Percentiles rank a stretch among this genome's conserved stretches.
phyloP scores from a whole-genome alignment of 2,113 vertebrate genomes.

The Notiomystis cincta region DNA sequence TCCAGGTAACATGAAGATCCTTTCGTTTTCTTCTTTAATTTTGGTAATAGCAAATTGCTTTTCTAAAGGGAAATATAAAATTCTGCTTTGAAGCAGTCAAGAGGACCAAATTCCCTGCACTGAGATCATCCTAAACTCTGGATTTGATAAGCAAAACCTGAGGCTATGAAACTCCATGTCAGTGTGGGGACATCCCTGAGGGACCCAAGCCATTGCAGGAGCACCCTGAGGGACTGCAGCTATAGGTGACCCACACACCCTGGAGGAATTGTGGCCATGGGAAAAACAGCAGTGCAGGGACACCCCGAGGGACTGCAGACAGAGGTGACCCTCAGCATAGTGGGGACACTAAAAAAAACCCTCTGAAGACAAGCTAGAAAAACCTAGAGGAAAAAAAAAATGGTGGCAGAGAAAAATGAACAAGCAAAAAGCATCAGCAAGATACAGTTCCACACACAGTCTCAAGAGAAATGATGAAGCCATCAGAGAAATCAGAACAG shows the following conservation, averaged over 20 bases:
- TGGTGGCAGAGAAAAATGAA: background rate
- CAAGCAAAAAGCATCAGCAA: background rate
- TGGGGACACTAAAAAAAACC: background rate
- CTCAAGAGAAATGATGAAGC: background rate
- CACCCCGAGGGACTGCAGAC: background rate
- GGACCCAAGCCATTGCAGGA: no score
- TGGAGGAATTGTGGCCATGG: background rate
- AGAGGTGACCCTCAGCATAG: background rate
- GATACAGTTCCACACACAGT: background rate
- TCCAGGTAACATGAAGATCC: background rate
- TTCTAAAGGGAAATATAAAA: background rate
- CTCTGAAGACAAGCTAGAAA: background rate
- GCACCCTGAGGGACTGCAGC: background rate
- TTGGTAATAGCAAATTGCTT: background rate
- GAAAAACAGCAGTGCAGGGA: background rate
- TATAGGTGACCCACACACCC: background rate
- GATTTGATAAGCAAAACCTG: background rate
- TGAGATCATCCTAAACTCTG: background rate
- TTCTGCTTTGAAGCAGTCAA: background rate
- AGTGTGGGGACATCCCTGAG: background rate
- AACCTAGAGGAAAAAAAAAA: background rate
- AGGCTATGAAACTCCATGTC: rapidly evolving
- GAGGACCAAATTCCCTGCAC: background rate
- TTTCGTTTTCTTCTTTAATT: background rate
- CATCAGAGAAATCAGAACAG: background rate